Evolutionary conservation across 2,888 invertebrate species (phyloP).

Genomic region (Helobdella robusta): DNA sequence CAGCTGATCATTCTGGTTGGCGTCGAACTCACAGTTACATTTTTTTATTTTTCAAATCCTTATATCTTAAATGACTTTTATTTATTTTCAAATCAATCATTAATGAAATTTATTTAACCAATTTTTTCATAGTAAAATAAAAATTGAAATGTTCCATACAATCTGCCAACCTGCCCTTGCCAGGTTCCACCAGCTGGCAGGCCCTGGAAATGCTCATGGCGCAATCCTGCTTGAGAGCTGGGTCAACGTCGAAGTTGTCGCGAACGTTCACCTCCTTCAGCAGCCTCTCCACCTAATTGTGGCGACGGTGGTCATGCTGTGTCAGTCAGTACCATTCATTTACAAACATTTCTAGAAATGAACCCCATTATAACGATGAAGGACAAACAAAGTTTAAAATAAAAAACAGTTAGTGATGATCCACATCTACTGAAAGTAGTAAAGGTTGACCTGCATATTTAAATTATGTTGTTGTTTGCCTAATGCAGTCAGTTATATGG

Average conservation of each 20-base stretch:
- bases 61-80: not conserved
- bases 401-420: too few species aligned
- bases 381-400: too few species aligned
- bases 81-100: not conserved
- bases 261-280: constrained; percentile 81
- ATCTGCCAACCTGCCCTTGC: constrained; percentile 38
- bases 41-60: not conserved
- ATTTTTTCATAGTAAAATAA: not conserved
- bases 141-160: not conserved
- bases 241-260: constrained; percentile 90
- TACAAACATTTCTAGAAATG: too few species aligned
- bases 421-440: too few species aligned
- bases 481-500: too few species aligned
- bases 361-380: too few species aligned
- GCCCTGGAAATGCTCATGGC: constrained; percentile 69
- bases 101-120: not conserved
- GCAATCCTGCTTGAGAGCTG: constrained; percentile 75
- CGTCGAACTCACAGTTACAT: not conserved
- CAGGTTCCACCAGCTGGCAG: constrained; percentile 45
- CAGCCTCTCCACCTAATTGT: constrained; percentile 70
- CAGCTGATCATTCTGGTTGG: constrained; percentile 71
- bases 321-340: too few species aligned
- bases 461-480: too few species aligned
- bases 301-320: too few species aligned
- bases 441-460: too few species aligned